Evolutionary conservation across 2,888 invertebrate species (phyloP).

Genomic region (Petrolisthes cinctipes): DNA sequence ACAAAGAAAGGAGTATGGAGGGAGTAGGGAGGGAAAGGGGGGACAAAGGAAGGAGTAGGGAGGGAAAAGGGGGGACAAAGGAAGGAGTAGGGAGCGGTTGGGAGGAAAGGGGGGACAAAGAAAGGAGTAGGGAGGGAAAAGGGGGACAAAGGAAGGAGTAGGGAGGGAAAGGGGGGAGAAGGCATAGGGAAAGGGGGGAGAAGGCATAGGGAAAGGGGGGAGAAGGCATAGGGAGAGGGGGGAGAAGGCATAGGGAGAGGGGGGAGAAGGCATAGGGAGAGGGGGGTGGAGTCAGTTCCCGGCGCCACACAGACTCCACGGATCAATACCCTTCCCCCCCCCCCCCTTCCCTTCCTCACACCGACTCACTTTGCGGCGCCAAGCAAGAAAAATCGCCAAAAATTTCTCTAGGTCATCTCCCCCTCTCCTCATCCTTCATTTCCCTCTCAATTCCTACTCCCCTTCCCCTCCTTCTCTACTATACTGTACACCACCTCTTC

Average conservation of each 20-base stretch:
- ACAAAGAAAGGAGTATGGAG: not conserved
- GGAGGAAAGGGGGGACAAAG: not conserved
- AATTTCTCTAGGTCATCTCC: no score
- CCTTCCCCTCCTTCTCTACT: not conserved
- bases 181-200: not conserved
- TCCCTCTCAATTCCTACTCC: not conserved
- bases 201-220: not conserved
- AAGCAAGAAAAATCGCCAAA: not conserved
- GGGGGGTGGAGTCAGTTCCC: not conserved
- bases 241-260: not conserved
- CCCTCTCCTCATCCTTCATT: not conserved
- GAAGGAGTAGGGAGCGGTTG: not conserved
- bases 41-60: not conserved
- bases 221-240: not conserved
- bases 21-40: not conserved
- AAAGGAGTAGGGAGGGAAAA: not conserved
- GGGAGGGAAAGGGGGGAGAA: not conserved
- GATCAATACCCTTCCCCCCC: not conserved
- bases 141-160: not conserved
- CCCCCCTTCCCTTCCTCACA: not conserved
- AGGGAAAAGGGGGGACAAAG: not conserved
- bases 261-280: not conserved
- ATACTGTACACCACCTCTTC: not conserved
- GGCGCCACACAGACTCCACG: constrained; percentile 12
- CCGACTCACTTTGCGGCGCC: not conserved